Conservation (phyloP, 2,888 invertebrate species). For the Phaedon cochleariae region DNA sequence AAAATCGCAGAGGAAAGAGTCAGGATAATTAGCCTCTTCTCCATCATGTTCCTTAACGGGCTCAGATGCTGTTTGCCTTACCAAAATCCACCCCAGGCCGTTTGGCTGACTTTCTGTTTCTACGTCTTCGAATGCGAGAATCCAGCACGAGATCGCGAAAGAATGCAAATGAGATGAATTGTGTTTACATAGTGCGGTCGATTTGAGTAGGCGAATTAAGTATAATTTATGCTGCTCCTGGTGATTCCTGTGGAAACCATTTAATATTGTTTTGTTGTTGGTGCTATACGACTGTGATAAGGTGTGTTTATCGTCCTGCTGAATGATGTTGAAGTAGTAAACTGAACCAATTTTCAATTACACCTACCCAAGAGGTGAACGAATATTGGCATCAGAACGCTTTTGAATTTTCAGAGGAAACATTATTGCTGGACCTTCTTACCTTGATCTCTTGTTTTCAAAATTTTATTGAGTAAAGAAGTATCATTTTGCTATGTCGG, state of each 20-base stretch:
- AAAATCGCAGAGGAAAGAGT: slow-evolving; percentile 35
- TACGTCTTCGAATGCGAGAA: slow-evolving; percentile 27
- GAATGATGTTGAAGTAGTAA: neutral
- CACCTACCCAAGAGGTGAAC: too few species aligned
- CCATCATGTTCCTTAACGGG: slow-evolving; percentile 49
- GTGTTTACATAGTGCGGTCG: slow-evolving; percentile 23
- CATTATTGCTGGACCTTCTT: too few species aligned
- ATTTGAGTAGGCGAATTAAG: slow-evolving; percentile 14
- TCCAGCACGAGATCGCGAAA: slow-evolving; percentile 20
- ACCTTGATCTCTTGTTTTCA: too few species aligned
- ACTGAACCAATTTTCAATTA: too few species aligned
- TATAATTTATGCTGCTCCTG: neutral
- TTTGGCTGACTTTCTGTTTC: slow-evolving; percentile 42
- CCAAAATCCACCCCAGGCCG: slow-evolving; percentile 40
- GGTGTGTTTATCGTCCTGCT: neutral
- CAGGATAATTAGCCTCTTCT: slow-evolving; percentile 50
- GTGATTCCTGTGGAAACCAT: neutral
- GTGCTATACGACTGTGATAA: neutral
- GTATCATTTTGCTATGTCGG: neutral
- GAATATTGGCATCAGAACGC: too few species aligned
- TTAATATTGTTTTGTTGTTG: neutral
- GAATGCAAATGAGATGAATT: slow-evolving; percentile 31
- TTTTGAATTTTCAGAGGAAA: too few species aligned
- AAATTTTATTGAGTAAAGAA: too few species aligned
- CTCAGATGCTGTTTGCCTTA: slow-evolving; percentile 45